Percentiles rank a stretch among this genome's conserved stretches.
These are phyloP conservation scores for Mimachlamys varia DNA, from an alignment of 2,888 invertebrate species.

Conservation along the genomic window DNA sequence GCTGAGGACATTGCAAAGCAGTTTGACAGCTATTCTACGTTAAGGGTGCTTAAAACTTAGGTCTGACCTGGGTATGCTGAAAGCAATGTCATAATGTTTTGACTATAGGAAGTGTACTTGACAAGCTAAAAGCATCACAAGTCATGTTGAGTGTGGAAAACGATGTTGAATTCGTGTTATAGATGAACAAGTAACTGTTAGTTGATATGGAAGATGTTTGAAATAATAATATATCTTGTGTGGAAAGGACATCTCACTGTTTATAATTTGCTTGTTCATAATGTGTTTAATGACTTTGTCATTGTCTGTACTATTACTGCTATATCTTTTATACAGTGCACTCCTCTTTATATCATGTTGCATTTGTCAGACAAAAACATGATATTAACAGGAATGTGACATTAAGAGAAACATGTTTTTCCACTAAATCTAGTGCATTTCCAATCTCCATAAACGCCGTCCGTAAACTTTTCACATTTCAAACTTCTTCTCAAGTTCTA, in stretches of 20 bases:
- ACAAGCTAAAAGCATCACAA: neutral
- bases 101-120: too few relatives aligned
- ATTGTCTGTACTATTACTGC: too few relatives aligned
- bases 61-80: neutral
- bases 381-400: too few relatives aligned
- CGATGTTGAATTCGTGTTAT: neutral
- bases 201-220: neutral
- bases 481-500: too few relatives aligned
- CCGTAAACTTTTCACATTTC: too few relatives aligned
- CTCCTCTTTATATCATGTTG: too few relatives aligned
- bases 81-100: neutral
- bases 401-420: too few relatives aligned
- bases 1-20: constrained; percentile 75
- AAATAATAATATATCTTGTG: neutral
- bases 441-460: too few relatives aligned
- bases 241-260: neutral
- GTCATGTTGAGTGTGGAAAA: too few relatives aligned
- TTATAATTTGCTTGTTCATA: neutral
- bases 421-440: too few relatives aligned
- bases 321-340: too few relatives aligned
- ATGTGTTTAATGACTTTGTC: neutral
- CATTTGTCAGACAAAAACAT: too few relatives aligned
- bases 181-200: neutral
- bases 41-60: neutral
- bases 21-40: constrained; percentile 61